Evolutionary conservation across 2,797 vertebrate species (phyloP), one percentile per base, ranked within the genome.

Genomic region (Phoxinus dragarum): DNA sequence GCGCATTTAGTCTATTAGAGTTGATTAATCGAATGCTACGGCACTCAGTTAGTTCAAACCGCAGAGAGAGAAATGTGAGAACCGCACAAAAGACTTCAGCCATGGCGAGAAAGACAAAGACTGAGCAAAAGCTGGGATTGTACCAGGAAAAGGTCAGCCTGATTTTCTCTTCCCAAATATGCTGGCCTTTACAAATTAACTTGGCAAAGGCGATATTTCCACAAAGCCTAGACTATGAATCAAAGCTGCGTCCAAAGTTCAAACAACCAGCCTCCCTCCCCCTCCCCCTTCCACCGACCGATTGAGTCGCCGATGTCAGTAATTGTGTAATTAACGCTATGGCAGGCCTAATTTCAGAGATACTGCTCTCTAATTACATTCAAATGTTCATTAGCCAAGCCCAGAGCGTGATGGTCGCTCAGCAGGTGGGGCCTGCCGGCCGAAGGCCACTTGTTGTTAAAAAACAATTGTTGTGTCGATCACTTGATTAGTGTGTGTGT

Each of bases 171-270:
- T 91, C 92, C 93, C 94, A 94, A 95, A 96, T 95, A 94, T 95
- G 94, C 94, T 96, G 95, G 94, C 95, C 95, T 96, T 96, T 95
- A 94, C 94, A 94, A 96, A 95, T 96, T 93, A 95, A 94, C 95
- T 95, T 92, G 93, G 94, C 94, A 94, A 94, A 94, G 94, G 92
- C 93, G 93, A 94, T 95, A 94, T 95, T 96, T 94, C 93, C 94
- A 94, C 93, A 94, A 94, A 94, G 93, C 92, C 92, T 54, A 90
- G 92, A 92, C 95, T 94, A 94, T 95, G 95, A 95, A 96, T 96
- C 95, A 95, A 94, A 94, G 92, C 91, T 86, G 90, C 90, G 47
- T 93, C 93, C 92, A 92, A 92, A 94, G 94, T 94, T 95, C 94
- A 93, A 91, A 93, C 93, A 92, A 90, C 68, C 89, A 86, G 11